Conservation (phyloP, 2,797 vertebrate genomes). For the Rhadinocentrus ornatus region DNA sequence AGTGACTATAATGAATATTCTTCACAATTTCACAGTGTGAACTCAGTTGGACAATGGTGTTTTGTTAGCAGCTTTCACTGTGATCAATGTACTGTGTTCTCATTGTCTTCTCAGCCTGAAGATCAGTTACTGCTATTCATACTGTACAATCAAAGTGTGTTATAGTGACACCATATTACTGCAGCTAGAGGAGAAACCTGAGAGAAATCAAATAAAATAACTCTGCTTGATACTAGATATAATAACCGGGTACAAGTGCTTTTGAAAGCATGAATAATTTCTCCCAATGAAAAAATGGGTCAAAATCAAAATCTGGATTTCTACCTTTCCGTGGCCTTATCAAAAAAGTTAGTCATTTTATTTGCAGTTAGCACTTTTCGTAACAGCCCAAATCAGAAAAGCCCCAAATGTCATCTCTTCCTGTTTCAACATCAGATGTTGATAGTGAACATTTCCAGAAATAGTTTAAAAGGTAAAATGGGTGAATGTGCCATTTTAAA, state of each 20-base stretch:
- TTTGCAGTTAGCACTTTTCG: slow-evolving; percentile 19
- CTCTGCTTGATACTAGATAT: neutral
- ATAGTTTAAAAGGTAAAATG: neutral
- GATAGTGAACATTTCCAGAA: slow-evolving; percentile 9
- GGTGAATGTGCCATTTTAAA: neutral
- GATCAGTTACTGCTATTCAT: slow-evolving; percentile 49
- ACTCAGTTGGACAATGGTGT: slow-evolving; percentile 48
- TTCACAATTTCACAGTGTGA: slow-evolving; percentile 40
- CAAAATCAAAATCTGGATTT: neutral
- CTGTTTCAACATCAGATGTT: slow-evolving; percentile 17
- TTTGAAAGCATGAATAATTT: neutral
- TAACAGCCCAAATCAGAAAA: neutral
- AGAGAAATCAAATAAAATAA: slow-evolving; percentile 18
- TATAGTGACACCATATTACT: slow-evolving; percentile 33
- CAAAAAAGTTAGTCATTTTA: slow-evolving; percentile 3
- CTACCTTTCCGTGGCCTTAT: neutral
- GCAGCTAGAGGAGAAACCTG: slow-evolving; percentile 9
- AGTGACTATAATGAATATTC: slow-evolving; percentile 33
- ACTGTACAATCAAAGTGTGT: slow-evolving; percentile 32
- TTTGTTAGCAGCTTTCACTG: slow-evolving; percentile 60
- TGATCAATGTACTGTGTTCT: slow-evolving; percentile 50
- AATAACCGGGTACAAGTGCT: neutral
- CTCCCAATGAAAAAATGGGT: neutral
- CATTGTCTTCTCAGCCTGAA: slow-evolving; percentile 45
- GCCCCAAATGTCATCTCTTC: slow-evolving; percentile 17